Evolutionary conservation across 2,113 vertebrate genomes (phyloP).

Genomic region (Hepsetus odoe): DNA sequence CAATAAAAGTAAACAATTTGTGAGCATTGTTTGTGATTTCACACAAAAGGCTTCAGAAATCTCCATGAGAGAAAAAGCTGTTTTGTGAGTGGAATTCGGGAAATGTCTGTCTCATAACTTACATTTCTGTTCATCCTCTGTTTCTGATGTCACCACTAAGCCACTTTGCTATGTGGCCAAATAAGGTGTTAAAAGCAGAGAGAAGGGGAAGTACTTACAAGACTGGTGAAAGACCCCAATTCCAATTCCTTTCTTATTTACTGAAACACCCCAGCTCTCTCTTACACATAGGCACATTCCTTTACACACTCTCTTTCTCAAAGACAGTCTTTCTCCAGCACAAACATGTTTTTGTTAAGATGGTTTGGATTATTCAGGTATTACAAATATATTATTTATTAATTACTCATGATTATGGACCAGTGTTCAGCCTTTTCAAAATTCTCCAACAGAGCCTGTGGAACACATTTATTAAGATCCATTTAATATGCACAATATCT

Average conservation of each 20-base stretch:
- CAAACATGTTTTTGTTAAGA: too few relatives aligned
- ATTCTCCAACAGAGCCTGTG: too few relatives aligned
- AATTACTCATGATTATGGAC: too few relatives aligned
- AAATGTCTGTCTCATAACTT: background rate
- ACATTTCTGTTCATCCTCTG: constrained; percentile 17
- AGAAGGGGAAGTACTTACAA: background rate
- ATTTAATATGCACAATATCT: too few relatives aligned
- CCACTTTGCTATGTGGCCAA: constrained; percentile 66
- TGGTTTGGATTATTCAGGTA: too few relatives aligned
- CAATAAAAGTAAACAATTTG: too few relatives aligned
- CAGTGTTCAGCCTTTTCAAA: too few relatives aligned
- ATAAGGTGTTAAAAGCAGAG: constrained; percentile 71
- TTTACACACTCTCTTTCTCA: background rate
- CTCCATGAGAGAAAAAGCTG: background rate
- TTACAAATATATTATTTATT: too few relatives aligned
- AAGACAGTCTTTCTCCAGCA: background rate
- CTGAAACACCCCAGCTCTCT: background rate
- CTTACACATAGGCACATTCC: background rate
- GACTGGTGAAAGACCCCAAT: background rate
- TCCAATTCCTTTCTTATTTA: background rate
- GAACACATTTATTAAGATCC: too few relatives aligned
- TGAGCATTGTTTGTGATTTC: too few relatives aligned
- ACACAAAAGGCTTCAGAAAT: background rate
- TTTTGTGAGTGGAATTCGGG: background rate
- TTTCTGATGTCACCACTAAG: constrained; percentile 3